phyloP scores from a whole-genome alignment of 2,888 invertebrate genomes.

The Loripinus fragilis region DNA sequence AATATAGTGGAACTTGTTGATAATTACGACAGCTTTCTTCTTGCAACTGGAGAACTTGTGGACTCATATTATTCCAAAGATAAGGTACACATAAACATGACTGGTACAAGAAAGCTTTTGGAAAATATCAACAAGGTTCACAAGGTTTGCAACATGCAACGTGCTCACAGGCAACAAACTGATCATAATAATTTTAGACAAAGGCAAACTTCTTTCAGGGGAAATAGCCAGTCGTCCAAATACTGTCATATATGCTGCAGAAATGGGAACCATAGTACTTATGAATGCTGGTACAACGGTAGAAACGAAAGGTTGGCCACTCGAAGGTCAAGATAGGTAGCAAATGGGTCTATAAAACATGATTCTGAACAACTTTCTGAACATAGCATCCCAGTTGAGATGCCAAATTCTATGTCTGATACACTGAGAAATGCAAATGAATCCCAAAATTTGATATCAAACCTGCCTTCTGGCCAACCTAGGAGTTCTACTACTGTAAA shows the following conservation, averaged over 20 bases:
- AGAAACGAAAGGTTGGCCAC: not conserved
- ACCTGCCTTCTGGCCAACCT: too few species aligned
- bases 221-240: not conserved
- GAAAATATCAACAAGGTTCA: not conserved
- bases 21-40: slow-evolving; percentile 2
- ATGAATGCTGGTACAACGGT: slow-evolving; percentile 3
- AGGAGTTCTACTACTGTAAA: too few species aligned
- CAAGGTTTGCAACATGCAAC: not conserved
- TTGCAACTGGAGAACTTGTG: not conserved
- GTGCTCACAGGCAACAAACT: not conserved
- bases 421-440: too few species aligned
- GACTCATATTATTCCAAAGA: not conserved
- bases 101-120: not conserved
- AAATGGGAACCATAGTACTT: not conserved
- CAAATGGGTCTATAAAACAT: not conserved
- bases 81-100: not conserved
- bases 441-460: too few species aligned
- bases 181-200: not conserved
- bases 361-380: too few species aligned
- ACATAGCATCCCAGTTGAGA: too few species aligned
- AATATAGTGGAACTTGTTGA: slow-evolving; percentile 1
- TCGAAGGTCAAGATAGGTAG: not conserved
- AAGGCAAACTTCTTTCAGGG: not conserved
- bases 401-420: too few species aligned
- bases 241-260: not conserved